These are phyloP conservation scores for Empidonax traillii DNA, from an alignment of 2,113 vertebrate species.

Conservation along the genomic window DNA sequence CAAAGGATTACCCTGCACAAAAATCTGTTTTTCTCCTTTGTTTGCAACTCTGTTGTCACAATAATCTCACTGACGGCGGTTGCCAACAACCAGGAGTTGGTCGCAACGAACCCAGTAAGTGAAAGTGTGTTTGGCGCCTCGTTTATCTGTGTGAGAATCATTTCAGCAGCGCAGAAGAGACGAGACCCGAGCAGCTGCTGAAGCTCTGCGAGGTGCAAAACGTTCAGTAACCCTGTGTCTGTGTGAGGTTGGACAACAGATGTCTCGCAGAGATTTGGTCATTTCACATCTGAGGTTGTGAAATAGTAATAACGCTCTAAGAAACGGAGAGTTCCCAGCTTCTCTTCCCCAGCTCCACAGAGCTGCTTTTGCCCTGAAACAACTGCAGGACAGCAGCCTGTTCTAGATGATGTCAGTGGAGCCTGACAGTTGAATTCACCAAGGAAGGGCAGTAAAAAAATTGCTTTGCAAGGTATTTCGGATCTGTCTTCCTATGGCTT, in stretches of 20 bases:
- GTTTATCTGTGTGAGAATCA: not conserved
- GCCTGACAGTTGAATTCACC: not conserved
- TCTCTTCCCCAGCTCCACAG: not conserved
- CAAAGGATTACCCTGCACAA: slow-evolving; percentile 98
- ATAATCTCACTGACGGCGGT: slow-evolving; percentile 89
- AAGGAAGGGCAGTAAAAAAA: not conserved
- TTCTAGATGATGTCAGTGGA: not conserved
- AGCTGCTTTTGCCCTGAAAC: not conserved
- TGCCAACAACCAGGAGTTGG: slow-evolving; percentile 90
- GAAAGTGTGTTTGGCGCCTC: not conserved
- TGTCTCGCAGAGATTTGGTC: not conserved
- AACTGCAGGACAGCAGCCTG: not conserved
- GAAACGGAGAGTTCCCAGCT: not conserved
- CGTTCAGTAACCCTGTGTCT: not conserved
- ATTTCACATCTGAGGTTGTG: not conserved
- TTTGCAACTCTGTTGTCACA: slow-evolving; percentile 92
- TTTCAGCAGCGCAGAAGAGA: not conserved
- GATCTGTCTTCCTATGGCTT: not conserved
- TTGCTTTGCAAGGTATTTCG: not conserved
- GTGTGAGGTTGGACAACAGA: not conserved
- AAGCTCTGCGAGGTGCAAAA: not conserved
- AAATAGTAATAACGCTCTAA: not conserved
- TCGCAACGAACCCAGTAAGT: slow-evolving; percentile 93
- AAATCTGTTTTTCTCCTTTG: slow-evolving; percentile 97
- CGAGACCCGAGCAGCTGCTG: not conserved